Percentiles rank a stretch among this genome's conserved stretches.
Evolutionary conservation across 2,113 vertebrate genomes (phyloP).

Genomic region (Nesoenas mayeri): DNA sequence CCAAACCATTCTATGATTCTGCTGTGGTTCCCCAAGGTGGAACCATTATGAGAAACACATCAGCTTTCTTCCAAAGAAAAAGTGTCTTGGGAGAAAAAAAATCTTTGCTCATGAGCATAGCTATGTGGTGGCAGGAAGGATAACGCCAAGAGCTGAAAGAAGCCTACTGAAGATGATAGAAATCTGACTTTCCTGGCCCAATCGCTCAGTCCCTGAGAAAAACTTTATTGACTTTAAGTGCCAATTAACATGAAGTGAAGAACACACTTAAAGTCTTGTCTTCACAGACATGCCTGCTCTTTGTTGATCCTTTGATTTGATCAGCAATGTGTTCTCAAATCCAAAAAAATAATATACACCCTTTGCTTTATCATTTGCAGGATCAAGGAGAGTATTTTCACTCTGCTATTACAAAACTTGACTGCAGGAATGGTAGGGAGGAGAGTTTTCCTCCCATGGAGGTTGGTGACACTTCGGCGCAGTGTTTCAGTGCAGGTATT

Average conservation of each 20-base stretch:
- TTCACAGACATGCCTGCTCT: neutral
- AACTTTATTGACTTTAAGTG: neutral
- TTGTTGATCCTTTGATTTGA: neutral
- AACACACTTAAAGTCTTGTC: neutral
- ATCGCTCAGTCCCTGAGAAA: neutral
- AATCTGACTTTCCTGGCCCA: neutral
- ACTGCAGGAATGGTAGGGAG: neutral
- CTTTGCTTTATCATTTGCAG: neutral
- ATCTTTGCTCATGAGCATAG: neutral
- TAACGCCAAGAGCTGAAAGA: neutral
- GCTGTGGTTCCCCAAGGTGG: neutral
- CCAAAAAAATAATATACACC: neutral
- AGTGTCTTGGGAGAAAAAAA: neutral
- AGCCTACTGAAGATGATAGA: neutral
- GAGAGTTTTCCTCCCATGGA: neutral
- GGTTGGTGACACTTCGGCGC: neutral
- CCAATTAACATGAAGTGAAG: neutral
- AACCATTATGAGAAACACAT: neutral
- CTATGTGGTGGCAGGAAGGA: neutral
- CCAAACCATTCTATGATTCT: neutral
- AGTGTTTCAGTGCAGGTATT: neutral
- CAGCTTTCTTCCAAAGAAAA: neutral
- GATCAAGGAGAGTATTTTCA: neutral
- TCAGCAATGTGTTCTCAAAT: neutral
- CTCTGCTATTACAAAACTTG: neutral